Evolutionary conservation across 2,888 invertebrate genomes (phyloP), one percentile per base, ranked within the genome.

Genomic region (Balanococcus diminutus): DNA sequence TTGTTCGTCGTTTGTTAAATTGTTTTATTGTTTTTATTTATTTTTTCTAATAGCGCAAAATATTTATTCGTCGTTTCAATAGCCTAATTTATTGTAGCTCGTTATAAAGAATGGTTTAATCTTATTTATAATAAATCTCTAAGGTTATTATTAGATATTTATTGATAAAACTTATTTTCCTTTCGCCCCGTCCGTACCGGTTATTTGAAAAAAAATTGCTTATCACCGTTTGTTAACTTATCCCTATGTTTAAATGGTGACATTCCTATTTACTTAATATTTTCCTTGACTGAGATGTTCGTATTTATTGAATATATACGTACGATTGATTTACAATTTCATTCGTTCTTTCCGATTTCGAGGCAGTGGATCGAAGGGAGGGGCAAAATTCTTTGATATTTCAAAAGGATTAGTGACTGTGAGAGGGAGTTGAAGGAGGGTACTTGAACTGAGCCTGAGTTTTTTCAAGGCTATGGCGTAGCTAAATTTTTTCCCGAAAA

Each of bases 221-320:
- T 51, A 4, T 19, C 19, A 51, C 51, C 51, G 19, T 51, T 51
- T 51, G 51, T 51, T n/a, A 51, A 51, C 51, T 51, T 19, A 51
- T 51, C 5, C 14, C 8, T n/a, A 51, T 51, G 51, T 51, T 19
- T 51, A 19, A 8, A 4, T 67, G 28, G n/a, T 14, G 28, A 4
- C 61, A 67, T 67, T 67, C 61, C 61, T 67, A 14, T 28, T 67
- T 28, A 67, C 11, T 67, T 67, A 67, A 67, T 67, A 67, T 67
- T 67, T 67, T 22, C 61, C 11, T 51, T 9, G 61, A 67, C 61
- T 67, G 61, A 67, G 28, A 67, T 67, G 28, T 67, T 67, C 25
- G 28, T 67, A 67, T 67, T 67, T 67, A 67, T 25, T 67, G 1
- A 67, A 67, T 67, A 67, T 28, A 67, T 67, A 67, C 61, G 11